Evolutionary conservation across 2,888 invertebrate species (phyloP).

Genomic region (Drepana falcataria): DNA sequence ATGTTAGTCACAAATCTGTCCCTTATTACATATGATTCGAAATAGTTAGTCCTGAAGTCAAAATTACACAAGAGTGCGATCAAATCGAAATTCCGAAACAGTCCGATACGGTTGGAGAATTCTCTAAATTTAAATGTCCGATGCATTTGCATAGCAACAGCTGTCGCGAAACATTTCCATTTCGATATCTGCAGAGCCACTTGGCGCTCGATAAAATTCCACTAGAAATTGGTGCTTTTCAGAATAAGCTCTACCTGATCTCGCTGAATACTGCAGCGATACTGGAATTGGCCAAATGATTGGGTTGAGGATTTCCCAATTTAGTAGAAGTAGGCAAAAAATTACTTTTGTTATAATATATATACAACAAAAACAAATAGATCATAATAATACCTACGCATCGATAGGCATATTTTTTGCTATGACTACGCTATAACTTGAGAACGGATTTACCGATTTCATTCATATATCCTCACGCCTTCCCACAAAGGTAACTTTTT

Average conservation of each 20-base stretch:
- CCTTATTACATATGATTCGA: too few relatives aligned
- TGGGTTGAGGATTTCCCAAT: background rate
- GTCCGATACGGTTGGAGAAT: constrained; percentile 25
- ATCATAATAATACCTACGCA: too few relatives aligned
- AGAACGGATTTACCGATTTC: too few relatives aligned
- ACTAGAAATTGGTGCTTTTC: background rate
- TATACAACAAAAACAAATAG: too few relatives aligned
- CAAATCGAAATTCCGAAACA: constrained; percentile 15
- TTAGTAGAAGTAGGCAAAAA: background rate
- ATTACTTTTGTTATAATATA: too few relatives aligned
- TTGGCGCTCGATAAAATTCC: constrained; percentile 34
- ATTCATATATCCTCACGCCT: too few relatives aligned
- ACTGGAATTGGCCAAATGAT: background rate
- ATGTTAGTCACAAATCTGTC: too few relatives aligned
- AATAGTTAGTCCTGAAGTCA: too few relatives aligned
- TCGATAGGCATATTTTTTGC: too few relatives aligned
- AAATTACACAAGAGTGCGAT: too few relatives aligned
- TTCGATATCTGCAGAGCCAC: constrained; percentile 24
- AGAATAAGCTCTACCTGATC: background rate
- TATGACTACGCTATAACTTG: too few relatives aligned
- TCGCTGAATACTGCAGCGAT: background rate
- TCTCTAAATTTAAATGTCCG: constrained; percentile 42
- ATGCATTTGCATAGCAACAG: constrained; percentile 49
- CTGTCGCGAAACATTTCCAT: constrained; percentile 41
- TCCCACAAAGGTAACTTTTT: too few relatives aligned